Evolutionary conservation across 2,888 invertebrate genomes (phyloP).

Genomic region (Yponomeuta cagnagella): DNA sequence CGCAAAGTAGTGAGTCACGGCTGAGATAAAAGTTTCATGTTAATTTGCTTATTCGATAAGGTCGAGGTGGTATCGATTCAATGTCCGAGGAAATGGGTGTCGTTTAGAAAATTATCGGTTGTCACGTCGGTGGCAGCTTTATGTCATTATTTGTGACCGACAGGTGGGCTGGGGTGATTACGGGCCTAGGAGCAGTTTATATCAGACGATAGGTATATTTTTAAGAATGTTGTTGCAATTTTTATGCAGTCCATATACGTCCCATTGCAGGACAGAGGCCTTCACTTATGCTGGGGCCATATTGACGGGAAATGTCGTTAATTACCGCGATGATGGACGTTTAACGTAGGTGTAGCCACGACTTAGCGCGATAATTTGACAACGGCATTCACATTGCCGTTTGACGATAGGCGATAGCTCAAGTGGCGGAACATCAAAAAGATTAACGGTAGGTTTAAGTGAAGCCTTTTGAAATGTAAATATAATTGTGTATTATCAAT

Average conservation of each 20-base stretch:
- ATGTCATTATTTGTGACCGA: background rate
- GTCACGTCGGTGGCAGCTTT: background rate
- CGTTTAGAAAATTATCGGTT: background rate
- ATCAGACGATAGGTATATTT: background rate
- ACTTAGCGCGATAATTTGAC: no score
- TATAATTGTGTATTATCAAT: no score
- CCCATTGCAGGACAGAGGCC: no score
- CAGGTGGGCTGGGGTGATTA: background rate
- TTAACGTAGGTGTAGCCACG: constrained; percentile 4
- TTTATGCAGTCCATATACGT: no score
- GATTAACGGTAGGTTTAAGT: no score
- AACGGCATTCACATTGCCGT: no score
- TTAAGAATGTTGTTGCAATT: no score
- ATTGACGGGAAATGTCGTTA: background rate
- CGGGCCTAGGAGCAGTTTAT: background rate
- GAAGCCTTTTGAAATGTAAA: no score
- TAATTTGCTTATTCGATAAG: background rate
- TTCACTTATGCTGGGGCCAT: background rate
- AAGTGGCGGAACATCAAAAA: constrained; percentile 19
- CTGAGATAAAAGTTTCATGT: background rate
- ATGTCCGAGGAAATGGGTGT: background rate
- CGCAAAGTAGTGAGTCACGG: background rate
- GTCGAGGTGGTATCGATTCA: background rate
- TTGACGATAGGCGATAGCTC: constrained; percentile 20
- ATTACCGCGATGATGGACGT: background rate